Base-by-base conservation (phyloP, 2,888 invertebrate genomes). In the Hypena proboscidalis region DNA sequence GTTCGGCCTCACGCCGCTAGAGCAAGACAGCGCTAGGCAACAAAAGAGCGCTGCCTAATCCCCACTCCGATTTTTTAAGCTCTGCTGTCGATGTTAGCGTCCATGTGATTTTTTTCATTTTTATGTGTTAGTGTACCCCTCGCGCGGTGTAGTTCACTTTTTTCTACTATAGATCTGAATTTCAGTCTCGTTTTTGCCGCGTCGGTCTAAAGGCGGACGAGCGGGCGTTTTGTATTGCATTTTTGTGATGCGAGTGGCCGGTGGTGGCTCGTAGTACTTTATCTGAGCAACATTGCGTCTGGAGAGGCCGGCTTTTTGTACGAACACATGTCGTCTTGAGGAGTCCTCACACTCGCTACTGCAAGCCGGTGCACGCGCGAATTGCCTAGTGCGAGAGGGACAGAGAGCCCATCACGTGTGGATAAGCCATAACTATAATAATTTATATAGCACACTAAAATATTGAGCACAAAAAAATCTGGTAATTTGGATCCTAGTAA, bases 161-260 rank as follows among this genome's bases (percentile, higher is more conserved):
- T n/a, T 91, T 91, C 90, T 91, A 91, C 91, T 91, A 91, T 91
- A 90, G 91, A 91, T 90, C 90, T 89, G 90, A 90, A 89, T 80
- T 90, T 91, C 91, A 91, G 91, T 91, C 89, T 90, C 83, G 90
- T 90, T 91, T 91, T 91, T 91, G 90, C 90, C 91, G 91, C 89
- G 91, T 86, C 79, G 82, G 83, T 88, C 88, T 90, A 84, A 85
- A 90, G 90, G 88, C 89, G 90, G 85, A 80, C 83, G 85, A 84
- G 72, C 84, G 84, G 75, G 80, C 74, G 77, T 84, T 85, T 85
- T 85, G 73, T 86, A 83, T 79, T 81, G 85, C 83, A 87, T 84
- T 85, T 80, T 83, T 84, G 82, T 83, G 80, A 79, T 79, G 75
- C 77, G 76, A 79, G 77, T 73, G 65, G 77, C 76, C 80, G 74